Base-by-base conservation (phyloP, 2,888 invertebrate genomes). In the Plagiodera versicolora region DNA sequence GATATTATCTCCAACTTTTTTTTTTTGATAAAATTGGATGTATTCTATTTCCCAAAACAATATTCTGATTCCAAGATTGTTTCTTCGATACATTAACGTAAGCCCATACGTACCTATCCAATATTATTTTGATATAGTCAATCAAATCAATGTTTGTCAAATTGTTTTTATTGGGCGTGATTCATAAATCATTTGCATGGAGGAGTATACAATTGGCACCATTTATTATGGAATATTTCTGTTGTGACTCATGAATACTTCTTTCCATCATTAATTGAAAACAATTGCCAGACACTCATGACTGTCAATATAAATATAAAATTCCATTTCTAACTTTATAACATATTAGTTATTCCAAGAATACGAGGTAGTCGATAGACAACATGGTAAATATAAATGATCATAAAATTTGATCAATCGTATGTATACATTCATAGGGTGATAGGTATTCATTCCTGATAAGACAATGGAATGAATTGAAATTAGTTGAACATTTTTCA, bases 391-490 rank as follows among this genome's bases (percentile, higher is more conserved):
- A 5, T 5, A 24, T 24, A 24, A 24, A 24, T 24, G 6, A 6
- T 24, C 24, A 24, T 3, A 5, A 24, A 24, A 24, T 24, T 24
- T 5, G 6, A 24, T 24, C 6, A 24, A 5, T 24, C 24, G 4
- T 5, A 24, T 24, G 24, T 24, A 24, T 24, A 24, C 24, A 6
- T 24, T 24, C 4, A 24, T 6, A 24, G 6, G 4, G 4, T 24
- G 24, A 24, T 6, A 24, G 24, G 24, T 24, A 5, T 24, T 3
- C 6, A 24, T 24, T 24, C 24, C 6, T 24, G 24, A 24, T 24
- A 5, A 24, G 24, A 24, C 24, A 24, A 24, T n/a, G n/a, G n/a
- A n/a, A 30, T 50, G 30, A 50, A 50, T 50, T 30, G 50, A 50
- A 50, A 28, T 28, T 14, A 48, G 17, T 50, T 16, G 14, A 30